Percentiles rank a stretch among this genome's conserved stretches.
phyloP scores from a whole-genome alignment of 2,797 vertebrate species.

The Taeniopygia guttata region DNA sequence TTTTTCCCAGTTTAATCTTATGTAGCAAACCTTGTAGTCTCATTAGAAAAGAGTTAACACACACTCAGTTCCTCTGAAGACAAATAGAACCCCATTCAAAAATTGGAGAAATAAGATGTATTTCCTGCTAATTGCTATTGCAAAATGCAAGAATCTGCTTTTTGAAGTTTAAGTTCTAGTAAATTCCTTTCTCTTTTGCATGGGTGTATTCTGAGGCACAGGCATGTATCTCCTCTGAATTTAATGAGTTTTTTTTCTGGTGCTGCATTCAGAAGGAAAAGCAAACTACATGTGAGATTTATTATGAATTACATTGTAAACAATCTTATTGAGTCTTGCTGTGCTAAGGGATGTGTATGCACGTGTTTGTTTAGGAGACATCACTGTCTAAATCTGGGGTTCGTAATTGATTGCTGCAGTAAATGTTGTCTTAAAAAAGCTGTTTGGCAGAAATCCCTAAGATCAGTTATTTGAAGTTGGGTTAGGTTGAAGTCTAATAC shows the following conservation, averaged over 20 bases:
- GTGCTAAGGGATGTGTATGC: background rate
- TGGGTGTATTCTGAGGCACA: background rate
- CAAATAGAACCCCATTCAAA: background rate
- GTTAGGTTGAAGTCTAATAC: conserved; percentile 3
- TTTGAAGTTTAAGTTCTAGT: background rate
- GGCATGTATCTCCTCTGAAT: background rate
- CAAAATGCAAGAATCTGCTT: background rate
- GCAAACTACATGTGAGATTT: conserved; percentile 18
- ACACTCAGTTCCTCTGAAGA: background rate
- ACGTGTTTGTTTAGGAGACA: background rate
- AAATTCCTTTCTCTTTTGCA: background rate
- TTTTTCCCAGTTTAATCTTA: background rate
- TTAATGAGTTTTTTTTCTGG: background rate
- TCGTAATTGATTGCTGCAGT: conserved; percentile 13
- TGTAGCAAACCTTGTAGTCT: background rate
- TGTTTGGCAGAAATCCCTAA: background rate
- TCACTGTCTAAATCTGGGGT: background rate
- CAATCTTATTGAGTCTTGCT: conserved; percentile 10
- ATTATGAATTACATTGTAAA: conserved; percentile 24
- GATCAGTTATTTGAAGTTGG: background rate
- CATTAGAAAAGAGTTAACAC: background rate
- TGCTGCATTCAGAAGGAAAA: background rate
- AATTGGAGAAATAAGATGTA: background rate
- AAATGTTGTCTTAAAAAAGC: conserved; percentile 28
- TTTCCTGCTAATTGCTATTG: background rate